Evolutionary conservation across 2,113 vertebrate species (phyloP).

Genomic region (Mustelus asterias): DNA sequence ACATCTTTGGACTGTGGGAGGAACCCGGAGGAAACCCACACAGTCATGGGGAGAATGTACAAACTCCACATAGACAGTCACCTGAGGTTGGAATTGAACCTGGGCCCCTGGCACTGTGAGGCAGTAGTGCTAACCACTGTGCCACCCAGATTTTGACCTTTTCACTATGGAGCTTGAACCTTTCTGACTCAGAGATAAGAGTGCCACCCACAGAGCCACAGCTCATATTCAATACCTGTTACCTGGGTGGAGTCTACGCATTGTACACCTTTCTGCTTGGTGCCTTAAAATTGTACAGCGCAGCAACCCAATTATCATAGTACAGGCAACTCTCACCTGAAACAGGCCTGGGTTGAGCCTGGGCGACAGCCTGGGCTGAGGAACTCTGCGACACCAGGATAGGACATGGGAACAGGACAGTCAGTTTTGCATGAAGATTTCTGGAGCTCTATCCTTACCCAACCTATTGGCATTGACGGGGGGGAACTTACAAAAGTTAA

Average conservation of each 20-base stretch:
- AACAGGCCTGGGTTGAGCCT: too few relatives aligned
- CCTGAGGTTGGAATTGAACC: too few relatives aligned
- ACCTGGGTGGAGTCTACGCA: background rate
- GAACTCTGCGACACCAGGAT: background rate
- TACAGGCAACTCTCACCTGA: background rate
- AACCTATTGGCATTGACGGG: background rate
- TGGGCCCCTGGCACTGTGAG: too few relatives aligned
- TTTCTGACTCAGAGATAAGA: background rate
- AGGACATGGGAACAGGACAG: background rate
- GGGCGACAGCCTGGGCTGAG: background rate
- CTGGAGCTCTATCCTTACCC: background rate
- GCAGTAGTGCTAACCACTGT: too few relatives aligned
- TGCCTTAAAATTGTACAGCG: background rate
- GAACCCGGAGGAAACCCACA: too few relatives aligned
- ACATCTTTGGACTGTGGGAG: too few relatives aligned
- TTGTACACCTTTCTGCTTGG: background rate
- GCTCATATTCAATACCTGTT: background rate
- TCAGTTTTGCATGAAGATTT: background rate
- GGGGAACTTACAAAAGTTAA: background rate
- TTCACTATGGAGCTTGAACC: background rate
- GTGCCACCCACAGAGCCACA: too few relatives aligned
- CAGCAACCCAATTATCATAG: background rate
- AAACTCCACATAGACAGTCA: too few relatives aligned
- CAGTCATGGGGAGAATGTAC: too few relatives aligned
- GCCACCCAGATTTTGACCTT: background rate